These are phyloP conservation scores for Eolophus roseicapilla DNA, from an alignment of 2,113 vertebrate species.

Conservation along the genomic window DNA sequence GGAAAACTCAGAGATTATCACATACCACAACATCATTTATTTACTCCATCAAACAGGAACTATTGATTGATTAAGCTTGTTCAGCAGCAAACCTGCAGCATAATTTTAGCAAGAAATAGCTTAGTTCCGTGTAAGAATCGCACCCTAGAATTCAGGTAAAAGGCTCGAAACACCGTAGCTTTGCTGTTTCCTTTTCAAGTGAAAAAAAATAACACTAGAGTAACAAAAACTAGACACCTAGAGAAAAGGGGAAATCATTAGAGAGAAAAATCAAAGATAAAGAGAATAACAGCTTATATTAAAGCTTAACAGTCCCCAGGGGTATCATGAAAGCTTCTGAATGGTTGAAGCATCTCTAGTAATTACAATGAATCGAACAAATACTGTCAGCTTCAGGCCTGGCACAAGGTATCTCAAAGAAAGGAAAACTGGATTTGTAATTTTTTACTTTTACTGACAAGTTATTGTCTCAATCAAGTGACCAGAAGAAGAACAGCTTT, in stretches of 20 bases:
- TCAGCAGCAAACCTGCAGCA: background rate
- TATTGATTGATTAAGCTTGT: slow-evolving; percentile 19
- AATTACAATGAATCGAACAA: background rate
- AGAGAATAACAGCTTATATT: background rate
- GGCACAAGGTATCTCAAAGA: background rate
- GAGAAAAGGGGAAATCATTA: background rate
- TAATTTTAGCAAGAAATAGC: background rate
- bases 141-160: background rate
- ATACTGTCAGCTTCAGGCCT: background rate
- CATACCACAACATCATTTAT: slow-evolving; percentile 38
- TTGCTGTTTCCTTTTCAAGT: background rate
- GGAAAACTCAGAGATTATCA: slow-evolving; percentile 16
- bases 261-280: background rate
- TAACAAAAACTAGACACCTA: background rate
- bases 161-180: background rate
- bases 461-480: background rate
- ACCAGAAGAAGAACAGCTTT: background rate
- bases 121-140: background rate
- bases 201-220: background rate
- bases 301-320: background rate
- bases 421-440: background rate
- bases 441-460: background rate
- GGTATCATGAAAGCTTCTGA: background rate
- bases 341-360: background rate
- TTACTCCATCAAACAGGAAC: slow-evolving; percentile 22